Percentiles rank a stretch among this genome's conserved stretches.
Evolutionary conservation across 2,888 invertebrate genomes (phyloP).

Genomic region (Thyatira batis): DNA sequence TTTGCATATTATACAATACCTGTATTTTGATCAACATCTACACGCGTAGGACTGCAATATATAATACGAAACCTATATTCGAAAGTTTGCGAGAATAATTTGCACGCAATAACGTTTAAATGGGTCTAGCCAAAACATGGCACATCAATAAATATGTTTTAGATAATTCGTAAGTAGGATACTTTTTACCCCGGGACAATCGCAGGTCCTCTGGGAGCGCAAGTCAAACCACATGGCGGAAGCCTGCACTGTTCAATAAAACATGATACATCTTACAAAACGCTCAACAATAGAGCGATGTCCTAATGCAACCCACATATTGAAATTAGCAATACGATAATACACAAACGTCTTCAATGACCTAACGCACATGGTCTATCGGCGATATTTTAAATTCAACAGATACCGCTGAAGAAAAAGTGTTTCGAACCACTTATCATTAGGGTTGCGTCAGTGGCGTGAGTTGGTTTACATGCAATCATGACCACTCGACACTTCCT

Average conservation of each 20-base stretch:
- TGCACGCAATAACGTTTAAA: too few relatives aligned
- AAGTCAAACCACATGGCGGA: too few relatives aligned
- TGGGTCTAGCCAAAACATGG: too few relatives aligned
- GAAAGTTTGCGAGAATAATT: too few relatives aligned
- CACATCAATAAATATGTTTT: too few relatives aligned
- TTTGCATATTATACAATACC: background rate
- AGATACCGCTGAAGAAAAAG: slow-evolving; percentile 2
- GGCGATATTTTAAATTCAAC: slow-evolving; percentile 29
- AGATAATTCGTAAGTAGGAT: too few relatives aligned
- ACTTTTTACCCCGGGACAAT: too few relatives aligned
- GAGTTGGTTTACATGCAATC: background rate
- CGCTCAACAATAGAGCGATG: slow-evolving; percentile 12
- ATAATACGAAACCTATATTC: too few relatives aligned
- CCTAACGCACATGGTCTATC: slow-evolving; percentile 21
- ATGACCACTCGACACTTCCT: background rate
- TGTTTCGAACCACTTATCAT: slow-evolving; percentile 1
- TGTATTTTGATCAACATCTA: too few relatives aligned
- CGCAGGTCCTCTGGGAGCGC: too few relatives aligned
- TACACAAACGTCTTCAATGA: slow-evolving; percentile 19
- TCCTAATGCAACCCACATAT: slow-evolving; percentile 37
- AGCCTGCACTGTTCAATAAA: too few relatives aligned
- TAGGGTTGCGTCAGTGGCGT: background rate
- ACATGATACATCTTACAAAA: slow-evolving; percentile 15
- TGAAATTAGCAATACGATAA: slow-evolving; percentile 28
- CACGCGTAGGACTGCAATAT: too few relatives aligned